Evolutionary conservation across 2,888 invertebrate species (phyloP), one percentile per base, ranked within the genome.

Genomic region (Platycheirus rosarum): DNA sequence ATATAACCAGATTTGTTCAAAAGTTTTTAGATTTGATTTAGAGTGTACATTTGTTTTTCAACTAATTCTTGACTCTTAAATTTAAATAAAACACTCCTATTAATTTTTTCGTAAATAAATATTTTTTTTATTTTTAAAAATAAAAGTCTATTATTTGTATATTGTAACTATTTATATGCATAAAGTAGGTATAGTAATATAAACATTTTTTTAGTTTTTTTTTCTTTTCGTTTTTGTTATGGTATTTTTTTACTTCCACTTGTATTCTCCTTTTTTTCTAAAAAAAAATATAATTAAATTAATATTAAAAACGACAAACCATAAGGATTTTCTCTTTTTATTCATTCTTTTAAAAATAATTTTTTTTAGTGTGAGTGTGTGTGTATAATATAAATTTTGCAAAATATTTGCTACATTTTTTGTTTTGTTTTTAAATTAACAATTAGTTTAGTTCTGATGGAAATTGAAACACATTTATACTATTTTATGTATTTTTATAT

Each of bases 131-230:
- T 80, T 76, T 80, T 80, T 60, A 53, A 75, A 80, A 80, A 80
- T 80, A 80, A 80, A 80, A 80, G 70, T 70, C 75, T 80, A 75
- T 79, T n/a, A n/a, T 51, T 75, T 78, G 80, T 80, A 80, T 80
- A 80, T 70, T 79, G 79, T 79, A 74, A 69, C 75, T 80, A 80
- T 80, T 76, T 80, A 75, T 80, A 70, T 65, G 65, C 70, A 75
- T 75, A 66, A 75, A 40, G 75, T n/a, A n/a, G n/a, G n/a, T 76
- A 70, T 42, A 80, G 75, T 80, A 51, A 51, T 80, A 75, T 65
- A 76, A 74, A 79, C 74, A 74, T 74, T 69, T 74, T 57, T 42
- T 46, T 70, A 62, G 49, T 48, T 70, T 29, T 62, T 48, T 74
- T 55, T 11, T 55, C n/a, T 29, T 75, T 55, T 29, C 37, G 63